A percentile compares a stretch with the other conserved stretches of the same genome.
Evolutionary conservation across 2,113 vertebrate genomes (phyloP).

Genomic region (Vicugna pacos): DNA sequence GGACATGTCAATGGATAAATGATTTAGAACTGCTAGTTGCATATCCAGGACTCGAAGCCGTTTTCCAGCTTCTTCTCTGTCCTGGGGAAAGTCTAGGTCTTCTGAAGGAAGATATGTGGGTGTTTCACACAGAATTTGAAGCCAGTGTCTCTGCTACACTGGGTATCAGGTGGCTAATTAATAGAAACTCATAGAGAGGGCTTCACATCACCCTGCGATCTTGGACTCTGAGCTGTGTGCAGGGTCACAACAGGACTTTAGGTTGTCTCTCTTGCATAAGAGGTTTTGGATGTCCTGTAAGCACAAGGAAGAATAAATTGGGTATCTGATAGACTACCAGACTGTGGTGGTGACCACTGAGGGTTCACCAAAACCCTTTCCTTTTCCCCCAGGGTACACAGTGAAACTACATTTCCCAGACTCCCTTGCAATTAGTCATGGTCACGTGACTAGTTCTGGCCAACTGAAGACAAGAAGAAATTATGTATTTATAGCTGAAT

Average conservation of each 20-base stretch:
- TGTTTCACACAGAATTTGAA: neutral
- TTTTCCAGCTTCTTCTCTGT: neutral
- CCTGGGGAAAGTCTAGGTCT: neutral
- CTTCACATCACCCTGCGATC: neutral
- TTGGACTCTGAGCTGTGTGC: neutral
- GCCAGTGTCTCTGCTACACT: neutral
- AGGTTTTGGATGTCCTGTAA: neutral
- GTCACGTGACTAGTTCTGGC: neutral
- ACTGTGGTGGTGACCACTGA: neutral
- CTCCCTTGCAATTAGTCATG: neutral
- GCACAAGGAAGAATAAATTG: neutral
- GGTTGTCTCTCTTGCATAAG: neutral
- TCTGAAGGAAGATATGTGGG: neutral
- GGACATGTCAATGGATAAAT: neutral
- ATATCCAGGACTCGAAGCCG: neutral
- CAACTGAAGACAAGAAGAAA: neutral
- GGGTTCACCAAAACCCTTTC: neutral
- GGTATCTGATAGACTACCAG: neutral
- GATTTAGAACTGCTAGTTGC: neutral
- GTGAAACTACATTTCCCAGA: neutral
- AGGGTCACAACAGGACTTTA: too few species aligned
- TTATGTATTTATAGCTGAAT: neutral
- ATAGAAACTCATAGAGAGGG: neutral
- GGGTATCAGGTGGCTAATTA: neutral
- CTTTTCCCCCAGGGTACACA: neutral